Conservation (phyloP, 92 coral and sea anemone genomes). For the Palythoa grandis region DNA sequence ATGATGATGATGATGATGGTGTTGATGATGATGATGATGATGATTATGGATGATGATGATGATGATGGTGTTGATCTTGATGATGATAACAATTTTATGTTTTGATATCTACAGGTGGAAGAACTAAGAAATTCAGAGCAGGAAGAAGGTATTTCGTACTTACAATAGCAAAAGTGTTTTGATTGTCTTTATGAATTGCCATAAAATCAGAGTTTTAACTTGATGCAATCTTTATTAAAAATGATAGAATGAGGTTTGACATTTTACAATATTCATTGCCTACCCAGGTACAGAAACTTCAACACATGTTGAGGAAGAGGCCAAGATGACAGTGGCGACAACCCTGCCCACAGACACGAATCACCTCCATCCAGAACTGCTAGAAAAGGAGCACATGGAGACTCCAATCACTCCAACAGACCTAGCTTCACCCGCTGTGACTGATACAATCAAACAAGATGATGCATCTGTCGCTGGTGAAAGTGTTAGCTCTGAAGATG, state of each 20-base stretch:
- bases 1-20: too few relatives aligned
- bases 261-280: neutral
- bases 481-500: slow-evolving; percentile 61
- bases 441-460: slow-evolving; percentile 30
- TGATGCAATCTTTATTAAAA: too few relatives aligned
- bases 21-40: too few relatives aligned
- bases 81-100: too few relatives aligned
- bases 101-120: neutral
- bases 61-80: too few relatives aligned
- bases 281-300: neutral
- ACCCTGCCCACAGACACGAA: neutral
- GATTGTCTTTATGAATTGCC: too few relatives aligned
- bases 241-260: neutral
- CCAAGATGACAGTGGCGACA: neutral
- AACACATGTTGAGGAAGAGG: neutral
- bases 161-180: too few relatives aligned
- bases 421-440: slow-evolving; percentile 23
- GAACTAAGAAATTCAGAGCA: neutral
- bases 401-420: slow-evolving; percentile 15
- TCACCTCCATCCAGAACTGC: slow-evolving; percentile 9
- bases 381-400: slow-evolving; percentile 31
- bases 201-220: too few relatives aligned
- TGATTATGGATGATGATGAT: too few relatives aligned
- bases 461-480: slow-evolving; percentile 38
- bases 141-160: neutral